A percentile compares a stretch with the other conserved stretches of the same genome.
phyloP scores from a whole-genome alignment of 2,113 vertebrate species.

The Tragelaphus imberbis region DNA sequence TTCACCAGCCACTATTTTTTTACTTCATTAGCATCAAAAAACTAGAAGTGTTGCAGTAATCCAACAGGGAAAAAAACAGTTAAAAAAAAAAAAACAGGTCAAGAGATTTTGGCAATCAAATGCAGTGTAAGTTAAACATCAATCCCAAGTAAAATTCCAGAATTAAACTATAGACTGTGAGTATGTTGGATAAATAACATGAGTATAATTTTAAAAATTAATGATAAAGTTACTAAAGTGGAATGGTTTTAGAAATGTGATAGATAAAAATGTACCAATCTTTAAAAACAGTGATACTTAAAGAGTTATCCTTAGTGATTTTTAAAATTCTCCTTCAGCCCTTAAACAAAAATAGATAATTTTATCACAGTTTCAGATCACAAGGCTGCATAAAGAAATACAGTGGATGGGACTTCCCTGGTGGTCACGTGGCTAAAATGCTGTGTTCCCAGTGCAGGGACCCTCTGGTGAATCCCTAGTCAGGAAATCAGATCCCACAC shows the following conservation, averaged over 20 bases:
- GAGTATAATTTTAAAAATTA: not conserved
- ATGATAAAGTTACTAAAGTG: not conserved
- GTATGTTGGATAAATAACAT: not conserved
- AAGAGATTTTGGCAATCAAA: not conserved
- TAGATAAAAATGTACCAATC: not conserved
- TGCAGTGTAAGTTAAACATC: not conserved
- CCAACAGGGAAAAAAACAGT: not conserved
- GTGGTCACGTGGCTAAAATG: not conserved
- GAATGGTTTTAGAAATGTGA: not conserved
- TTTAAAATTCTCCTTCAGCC: not conserved
- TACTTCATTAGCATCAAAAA: not conserved
- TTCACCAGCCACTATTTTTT: not conserved
- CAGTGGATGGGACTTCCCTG: not conserved
- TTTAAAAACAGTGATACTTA: not conserved
- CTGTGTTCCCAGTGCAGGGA: not conserved
- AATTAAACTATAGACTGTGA: not conserved
- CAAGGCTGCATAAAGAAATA: not conserved
- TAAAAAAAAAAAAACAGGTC: accelerated
- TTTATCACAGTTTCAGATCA: not conserved
- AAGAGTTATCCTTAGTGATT: not conserved
- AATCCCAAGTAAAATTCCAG: not conserved
- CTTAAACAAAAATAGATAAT: not conserved
- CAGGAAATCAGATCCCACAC: not conserved
- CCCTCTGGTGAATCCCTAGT: not conserved
- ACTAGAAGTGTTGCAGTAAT: not conserved